phyloP scores from a whole-genome alignment of 1,140 invertebrate species.

The Drosophila neocordata region DNA sequence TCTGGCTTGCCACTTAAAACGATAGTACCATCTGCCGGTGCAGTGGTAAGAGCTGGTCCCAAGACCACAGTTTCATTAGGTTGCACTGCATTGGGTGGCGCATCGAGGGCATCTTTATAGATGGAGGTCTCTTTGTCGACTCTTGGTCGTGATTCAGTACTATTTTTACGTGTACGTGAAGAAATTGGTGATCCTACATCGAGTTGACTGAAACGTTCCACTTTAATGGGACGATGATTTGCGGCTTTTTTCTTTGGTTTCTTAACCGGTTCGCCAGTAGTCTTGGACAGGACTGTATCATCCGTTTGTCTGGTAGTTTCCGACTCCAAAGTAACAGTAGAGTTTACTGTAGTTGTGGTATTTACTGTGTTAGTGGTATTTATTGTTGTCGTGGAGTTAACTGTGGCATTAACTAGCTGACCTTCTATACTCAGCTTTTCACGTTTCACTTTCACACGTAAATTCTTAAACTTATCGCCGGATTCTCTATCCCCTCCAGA shows the following conservation, averaged over 20 bases:
- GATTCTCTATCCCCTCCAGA: background rate
- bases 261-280: slow-evolving; percentile 44
- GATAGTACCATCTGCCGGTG: slow-evolving; percentile 22
- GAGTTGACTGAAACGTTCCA: slow-evolving; percentile 73
- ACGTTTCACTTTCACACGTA: slow-evolving; percentile 65
- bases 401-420: background rate
- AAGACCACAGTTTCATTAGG: slow-evolving; percentile 1
- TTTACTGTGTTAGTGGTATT: background rate
- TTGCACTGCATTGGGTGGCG: slow-evolving; percentile 11
- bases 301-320: slow-evolving; percentile 20
- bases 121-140: slow-evolving; percentile 52
- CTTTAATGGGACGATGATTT: slow-evolving; percentile 66
- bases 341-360: slow-evolving; percentile 1
- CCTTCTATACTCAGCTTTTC: slow-evolving; percentile 61
- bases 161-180: slow-evolving; percentile 62
- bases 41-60: background rate
- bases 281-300: slow-evolving; percentile 46
- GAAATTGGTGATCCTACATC: slow-evolving; percentile 54
- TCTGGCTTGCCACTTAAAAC: slow-evolving; percentile 40
- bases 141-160: slow-evolving; percentile 33
- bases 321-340: slow-evolving; percentile 24
- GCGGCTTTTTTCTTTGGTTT: slow-evolving; percentile 63
- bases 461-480: background rate
- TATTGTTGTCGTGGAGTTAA: background rate
- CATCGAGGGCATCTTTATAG: slow-evolving; percentile 74